Percentiles rank a stretch among this genome's conserved stretches.
These are phyloP conservation scores for Drepana falcataria DNA, from an alignment of 2,888 invertebrate genomes.

Conservation along the genomic window DNA sequence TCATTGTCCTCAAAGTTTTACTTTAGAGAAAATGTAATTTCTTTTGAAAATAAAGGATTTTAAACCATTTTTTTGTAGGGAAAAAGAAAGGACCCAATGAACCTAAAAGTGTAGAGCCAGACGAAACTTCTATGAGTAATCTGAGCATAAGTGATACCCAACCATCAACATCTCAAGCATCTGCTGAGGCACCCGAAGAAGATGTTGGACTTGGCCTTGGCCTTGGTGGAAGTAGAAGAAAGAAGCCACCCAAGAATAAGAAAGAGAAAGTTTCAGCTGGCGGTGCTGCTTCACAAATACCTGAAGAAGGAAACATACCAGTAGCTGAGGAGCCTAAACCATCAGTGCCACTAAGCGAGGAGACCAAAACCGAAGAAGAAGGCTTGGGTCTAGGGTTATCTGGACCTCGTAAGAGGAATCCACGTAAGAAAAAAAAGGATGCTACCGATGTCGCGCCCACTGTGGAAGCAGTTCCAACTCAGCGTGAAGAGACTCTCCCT, in stretches of 20 bases:
- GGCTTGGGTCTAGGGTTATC: not conserved
- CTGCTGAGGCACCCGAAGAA: not conserved
- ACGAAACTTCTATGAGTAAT: not conserved
- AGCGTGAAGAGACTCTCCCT: too few relatives aligned
- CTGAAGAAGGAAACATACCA: not conserved
- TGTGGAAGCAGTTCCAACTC: not conserved
- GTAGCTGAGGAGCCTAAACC: not conserved
- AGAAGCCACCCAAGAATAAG: not conserved
- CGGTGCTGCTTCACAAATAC: not conserved
- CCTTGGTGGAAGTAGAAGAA: not conserved
- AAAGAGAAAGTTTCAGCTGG: not conserved
- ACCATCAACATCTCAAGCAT: not conserved
- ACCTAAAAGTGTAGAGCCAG: not conserved
- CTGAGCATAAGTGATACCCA: not conserved
- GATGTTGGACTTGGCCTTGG: not conserved
- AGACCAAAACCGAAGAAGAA: not conserved
- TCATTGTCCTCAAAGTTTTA: too few relatives aligned
- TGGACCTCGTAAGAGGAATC: conserved; percentile 2
- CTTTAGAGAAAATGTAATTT: too few relatives aligned
- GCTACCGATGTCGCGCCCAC: not conserved
- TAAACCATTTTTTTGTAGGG: not conserved
- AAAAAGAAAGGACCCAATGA: not conserved
- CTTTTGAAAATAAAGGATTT: too few relatives aligned
- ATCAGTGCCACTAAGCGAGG: not conserved
- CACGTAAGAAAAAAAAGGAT: not conserved